phyloP scores from a whole-genome alignment of 2,888 invertebrate species.

The Tachina fera region DNA sequence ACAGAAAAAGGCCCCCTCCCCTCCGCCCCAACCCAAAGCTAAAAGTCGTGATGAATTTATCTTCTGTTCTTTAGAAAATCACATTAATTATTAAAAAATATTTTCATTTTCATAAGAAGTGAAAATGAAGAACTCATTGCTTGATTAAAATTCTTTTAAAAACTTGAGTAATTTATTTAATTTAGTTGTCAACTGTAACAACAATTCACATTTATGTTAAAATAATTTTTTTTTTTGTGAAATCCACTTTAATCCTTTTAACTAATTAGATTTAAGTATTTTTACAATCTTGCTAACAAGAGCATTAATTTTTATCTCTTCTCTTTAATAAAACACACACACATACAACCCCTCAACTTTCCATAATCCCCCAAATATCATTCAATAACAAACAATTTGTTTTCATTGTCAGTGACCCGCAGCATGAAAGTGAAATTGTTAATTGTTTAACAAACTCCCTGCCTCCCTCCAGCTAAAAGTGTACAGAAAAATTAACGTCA shows the following conservation, averaged over 20 bases:
- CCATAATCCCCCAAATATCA: slow-evolving; percentile 37
- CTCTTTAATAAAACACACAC: neutral
- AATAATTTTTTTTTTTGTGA: neutral
- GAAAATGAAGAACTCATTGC: too few species aligned
- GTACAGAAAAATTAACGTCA: slow-evolving; percentile 58
- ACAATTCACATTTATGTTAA: neutral
- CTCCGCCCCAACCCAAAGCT: too few species aligned
- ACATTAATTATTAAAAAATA: too few species aligned
- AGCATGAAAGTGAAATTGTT: slow-evolving; percentile 60
- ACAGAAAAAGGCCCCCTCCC: too few species aligned
- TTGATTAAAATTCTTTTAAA: too few species aligned
- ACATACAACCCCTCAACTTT: slow-evolving; percentile 43
- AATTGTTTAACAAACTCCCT: slow-evolving; percentile 55
- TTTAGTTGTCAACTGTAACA: neutral
- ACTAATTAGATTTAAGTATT: slow-evolving; percentile 22
- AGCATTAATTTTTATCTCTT: slow-evolving; percentile 26
- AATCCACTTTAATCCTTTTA: slow-evolving; percentile 57
- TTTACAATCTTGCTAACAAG: slow-evolving; percentile 34
- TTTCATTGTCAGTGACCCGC: slow-evolving; percentile 68
- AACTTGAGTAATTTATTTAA: neutral
- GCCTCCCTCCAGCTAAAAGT: slow-evolving; percentile 55
- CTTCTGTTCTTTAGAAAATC: too few species aligned
- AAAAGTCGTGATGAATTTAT: too few species aligned
- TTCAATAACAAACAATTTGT: slow-evolving; percentile 49
- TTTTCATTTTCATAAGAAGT: too few species aligned